A percentile compares a stretch with the other conserved stretches of the same genome.
Evolutionary conservation across 30 jellyfish, hydroid and myxozoan species (phyloP).

Genomic region (Rhopilema esculentum): DNA sequence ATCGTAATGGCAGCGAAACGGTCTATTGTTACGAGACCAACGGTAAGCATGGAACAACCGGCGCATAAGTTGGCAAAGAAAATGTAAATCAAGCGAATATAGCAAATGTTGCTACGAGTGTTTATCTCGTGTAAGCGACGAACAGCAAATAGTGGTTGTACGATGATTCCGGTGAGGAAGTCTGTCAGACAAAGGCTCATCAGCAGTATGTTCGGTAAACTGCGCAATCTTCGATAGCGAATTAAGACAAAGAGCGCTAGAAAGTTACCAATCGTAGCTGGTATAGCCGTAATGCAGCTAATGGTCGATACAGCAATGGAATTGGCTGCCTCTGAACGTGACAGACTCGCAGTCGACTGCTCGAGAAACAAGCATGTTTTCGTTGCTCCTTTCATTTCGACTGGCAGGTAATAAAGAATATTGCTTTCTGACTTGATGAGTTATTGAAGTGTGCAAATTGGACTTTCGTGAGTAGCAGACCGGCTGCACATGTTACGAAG

Average conservation of each 20-base stretch:
- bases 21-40: slow-evolving; percentile 68
- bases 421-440: too few relatives aligned
- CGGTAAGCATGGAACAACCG: slow-evolving; percentile 56
- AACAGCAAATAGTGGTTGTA: slow-evolving; percentile 53
- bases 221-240: slow-evolving; percentile 28
- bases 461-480: too few relatives aligned
- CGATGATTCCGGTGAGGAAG: slow-evolving; percentile 56
- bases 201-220: slow-evolving; percentile 40
- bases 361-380: slow-evolving; percentile 37
- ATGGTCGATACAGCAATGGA: slow-evolving; percentile 51
- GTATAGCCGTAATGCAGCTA: slow-evolving; percentile 25
- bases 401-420: too few relatives aligned
- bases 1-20: slow-evolving; percentile 59
- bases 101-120: slow-evolving; percentile 4
- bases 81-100: slow-evolving; percentile 39
- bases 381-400: not conserved
- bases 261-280: slow-evolving; percentile 56
- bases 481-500: too few relatives aligned
- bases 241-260: slow-evolving; percentile 44
- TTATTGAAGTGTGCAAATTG: too few relatives aligned
- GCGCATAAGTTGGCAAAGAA: slow-evolving; percentile 73
- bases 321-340: slow-evolving; percentile 7
- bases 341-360: not conserved
- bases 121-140: slow-evolving; percentile 48
- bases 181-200: slow-evolving; percentile 68